Base-by-base conservation (phyloP, 2,797 vertebrate species). In the Bradypodion ventrale region DNA sequence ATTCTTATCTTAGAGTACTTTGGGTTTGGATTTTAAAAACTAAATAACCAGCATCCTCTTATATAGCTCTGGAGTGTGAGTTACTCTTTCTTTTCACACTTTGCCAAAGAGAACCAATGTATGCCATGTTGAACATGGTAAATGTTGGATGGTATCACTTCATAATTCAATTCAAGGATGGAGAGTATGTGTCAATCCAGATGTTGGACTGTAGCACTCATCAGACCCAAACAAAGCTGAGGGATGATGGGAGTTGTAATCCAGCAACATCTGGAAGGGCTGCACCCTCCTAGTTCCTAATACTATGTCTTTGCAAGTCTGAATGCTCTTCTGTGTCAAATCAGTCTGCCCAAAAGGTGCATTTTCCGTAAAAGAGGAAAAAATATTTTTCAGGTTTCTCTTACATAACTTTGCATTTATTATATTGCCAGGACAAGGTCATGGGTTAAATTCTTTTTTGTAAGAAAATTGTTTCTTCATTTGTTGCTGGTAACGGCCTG, bases 331-430 rank as follows among this genome's bases (percentile, higher is more conserved):
- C 25, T 10, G 16, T 25, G 29, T 12, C 29, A 40, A 42, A 56
- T 62, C 52, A 56, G 75, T 4, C 75, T 75, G 46, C 68, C 44
- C 42, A 74, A 73, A 10, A 88, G 42, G 6, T 29, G 82, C 2
- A 40, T 69, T 37, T 25, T 42, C 5, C 44, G 27, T 35, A 87
- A 7, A 60, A 84, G 86, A 82, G 44, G 12, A 80, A 70, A 78
- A 85, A n/a, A 1, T 32, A 16, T 15, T 40, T 10, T 8, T 19
- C 12, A 65, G 42, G 19, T 35, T 80, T 80, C 15, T 40, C 13
- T 56, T 16, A 29, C 3, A n/a, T 63, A 29, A 2, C 10, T 37
- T 68, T 37, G 6, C 23, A 52, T 8, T 27, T 40, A 42, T 56
- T 42, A 13, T 42, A 12, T 13, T 40, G 7, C 25, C 9, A 32